Conservation (phyloP, 2,113 vertebrate species). For the Bufo bufo region DNA sequence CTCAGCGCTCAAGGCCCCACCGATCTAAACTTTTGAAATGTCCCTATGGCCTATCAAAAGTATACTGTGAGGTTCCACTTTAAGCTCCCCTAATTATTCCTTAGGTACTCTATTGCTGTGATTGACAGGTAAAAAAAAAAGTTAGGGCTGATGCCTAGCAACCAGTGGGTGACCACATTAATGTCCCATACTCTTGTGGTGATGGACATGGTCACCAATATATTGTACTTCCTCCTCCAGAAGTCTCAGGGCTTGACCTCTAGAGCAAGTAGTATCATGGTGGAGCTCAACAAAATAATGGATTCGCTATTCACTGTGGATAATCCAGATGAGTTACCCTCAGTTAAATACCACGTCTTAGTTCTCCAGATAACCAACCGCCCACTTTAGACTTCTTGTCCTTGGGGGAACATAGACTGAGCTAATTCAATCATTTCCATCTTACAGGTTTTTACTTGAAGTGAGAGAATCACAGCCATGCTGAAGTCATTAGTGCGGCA, state of each 20-base stretch:
- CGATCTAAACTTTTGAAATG: too few species aligned
- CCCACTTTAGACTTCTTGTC: neutral
- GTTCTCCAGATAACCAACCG: slow-evolving; percentile 26
- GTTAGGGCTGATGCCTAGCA: neutral
- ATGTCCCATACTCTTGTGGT: neutral
- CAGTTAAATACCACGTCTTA: neutral
- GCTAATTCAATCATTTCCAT: slow-evolving; percentile 71
- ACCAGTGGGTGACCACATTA: neutral
- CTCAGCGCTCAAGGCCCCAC: too few species aligned
- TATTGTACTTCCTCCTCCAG: neutral
- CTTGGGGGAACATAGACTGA: slow-evolving; percentile 59
- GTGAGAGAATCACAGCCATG: slow-evolving; percentile 90
- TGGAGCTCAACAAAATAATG: neutral
- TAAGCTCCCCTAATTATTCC: too few species aligned
- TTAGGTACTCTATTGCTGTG: too few species aligned
- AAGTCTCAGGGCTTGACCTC: neutral
- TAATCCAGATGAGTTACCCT: neutral
- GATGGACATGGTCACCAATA: neutral
- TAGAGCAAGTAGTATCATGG: neutral
- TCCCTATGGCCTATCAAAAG: too few species aligned
- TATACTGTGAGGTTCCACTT: too few species aligned
- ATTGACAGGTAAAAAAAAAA: neutral
- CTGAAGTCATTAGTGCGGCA: slow-evolving; percentile 97
- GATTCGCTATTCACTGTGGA: neutral
- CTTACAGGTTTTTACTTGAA: slow-evolving; percentile 78